A percentile compares a stretch with the other conserved stretches of the same genome.
phyloP scores from a whole-genome alignment of 2,888 invertebrate species.

The Apoderus coryli region DNA sequence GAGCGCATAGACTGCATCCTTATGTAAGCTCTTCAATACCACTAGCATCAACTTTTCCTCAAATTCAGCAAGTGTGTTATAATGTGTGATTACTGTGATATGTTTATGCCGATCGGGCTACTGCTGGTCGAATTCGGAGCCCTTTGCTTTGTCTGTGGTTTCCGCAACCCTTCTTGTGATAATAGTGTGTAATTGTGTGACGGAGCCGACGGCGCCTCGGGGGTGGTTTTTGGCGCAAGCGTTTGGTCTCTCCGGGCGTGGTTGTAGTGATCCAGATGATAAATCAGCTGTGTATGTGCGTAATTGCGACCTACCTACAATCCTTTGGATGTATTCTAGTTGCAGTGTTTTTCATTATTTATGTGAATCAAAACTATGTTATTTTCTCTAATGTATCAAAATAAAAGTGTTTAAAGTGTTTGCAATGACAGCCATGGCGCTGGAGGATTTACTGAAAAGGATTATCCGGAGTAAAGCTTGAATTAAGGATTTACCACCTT shows the following conservation, averaged over 20 bases:
- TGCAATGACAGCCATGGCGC: no score
- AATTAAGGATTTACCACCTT: no score
- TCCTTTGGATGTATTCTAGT: not conserved
- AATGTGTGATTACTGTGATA: slow-evolving; percentile 41
- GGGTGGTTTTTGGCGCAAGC: slow-evolving; percentile 20
- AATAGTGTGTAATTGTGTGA: slow-evolving; percentile 32
- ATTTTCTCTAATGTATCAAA: no score
- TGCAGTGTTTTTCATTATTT: not conserved
- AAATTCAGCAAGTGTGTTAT: slow-evolving; percentile 44
- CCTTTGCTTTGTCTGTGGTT: slow-evolving; percentile 27
- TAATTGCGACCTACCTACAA: slow-evolving; percentile 10
- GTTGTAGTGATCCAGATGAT: slow-evolving; percentile 32
- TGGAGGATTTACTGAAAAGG: no score
- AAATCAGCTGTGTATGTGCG: slow-evolving; percentile 29
- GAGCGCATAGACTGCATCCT: slow-evolving; percentile 42
- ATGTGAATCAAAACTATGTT: no score
- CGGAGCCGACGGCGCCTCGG: slow-evolving; percentile 21
- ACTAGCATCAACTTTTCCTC: slow-evolving; percentile 37
- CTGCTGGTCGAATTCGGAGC: slow-evolving; percentile 16
- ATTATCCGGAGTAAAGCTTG: no score
- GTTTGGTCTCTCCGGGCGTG: slow-evolving; percentile 30
- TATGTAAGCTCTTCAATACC: slow-evolving; percentile 36
- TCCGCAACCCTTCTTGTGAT: slow-evolving; percentile 32
- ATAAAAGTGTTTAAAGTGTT: no score
- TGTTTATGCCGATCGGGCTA: slow-evolving; percentile 20